Percentiles rank a stretch among this genome's conserved stretches.
These are phyloP conservation scores for Psittacula cyanocephala DNA, from an alignment of 2,113 vertebrate genomes.

Conservation along the genomic window DNA sequence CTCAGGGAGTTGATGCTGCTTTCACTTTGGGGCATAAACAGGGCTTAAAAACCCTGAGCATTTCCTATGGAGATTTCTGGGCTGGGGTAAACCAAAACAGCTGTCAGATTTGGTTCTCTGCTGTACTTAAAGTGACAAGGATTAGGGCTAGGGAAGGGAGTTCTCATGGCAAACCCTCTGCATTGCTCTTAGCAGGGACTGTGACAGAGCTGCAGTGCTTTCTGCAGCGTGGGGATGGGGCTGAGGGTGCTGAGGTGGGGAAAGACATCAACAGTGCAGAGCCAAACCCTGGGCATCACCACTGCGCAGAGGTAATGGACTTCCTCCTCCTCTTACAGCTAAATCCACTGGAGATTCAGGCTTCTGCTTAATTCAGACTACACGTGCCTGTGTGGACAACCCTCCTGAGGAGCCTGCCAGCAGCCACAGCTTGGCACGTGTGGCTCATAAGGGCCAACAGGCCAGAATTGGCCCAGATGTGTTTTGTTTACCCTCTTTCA, in stretches of 20 bases:
- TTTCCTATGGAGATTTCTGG: not conserved
- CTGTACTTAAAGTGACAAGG: not conserved
- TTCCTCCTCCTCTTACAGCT: not conserved
- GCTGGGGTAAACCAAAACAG: not conserved
- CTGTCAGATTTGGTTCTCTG: conserved; percentile 16
- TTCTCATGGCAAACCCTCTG: not conserved
- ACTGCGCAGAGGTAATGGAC: accelerated
- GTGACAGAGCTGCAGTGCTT: not conserved
- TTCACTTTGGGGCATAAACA: conserved; percentile 16
- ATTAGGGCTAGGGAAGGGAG: not conserved
- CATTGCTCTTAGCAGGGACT: not conserved
- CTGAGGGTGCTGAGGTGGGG: not conserved
- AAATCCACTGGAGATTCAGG: not conserved
- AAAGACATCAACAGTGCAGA: not conserved
- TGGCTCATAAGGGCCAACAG: not conserved
- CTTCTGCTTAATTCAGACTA: not conserved
- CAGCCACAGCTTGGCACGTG: not conserved
- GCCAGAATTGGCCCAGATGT: not conserved
- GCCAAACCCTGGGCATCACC: not conserved
- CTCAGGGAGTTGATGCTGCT: conserved; percentile 2
- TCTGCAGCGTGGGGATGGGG: not conserved
- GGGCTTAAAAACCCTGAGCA: not conserved
- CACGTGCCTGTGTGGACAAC: not conserved
- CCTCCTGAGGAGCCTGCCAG: not conserved
- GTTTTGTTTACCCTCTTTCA: not conserved